These are phyloP conservation scores for Mactra quadrangularis DNA, from an alignment of 1,140 invertebrate genomes.

Conservation along the genomic window DNA sequence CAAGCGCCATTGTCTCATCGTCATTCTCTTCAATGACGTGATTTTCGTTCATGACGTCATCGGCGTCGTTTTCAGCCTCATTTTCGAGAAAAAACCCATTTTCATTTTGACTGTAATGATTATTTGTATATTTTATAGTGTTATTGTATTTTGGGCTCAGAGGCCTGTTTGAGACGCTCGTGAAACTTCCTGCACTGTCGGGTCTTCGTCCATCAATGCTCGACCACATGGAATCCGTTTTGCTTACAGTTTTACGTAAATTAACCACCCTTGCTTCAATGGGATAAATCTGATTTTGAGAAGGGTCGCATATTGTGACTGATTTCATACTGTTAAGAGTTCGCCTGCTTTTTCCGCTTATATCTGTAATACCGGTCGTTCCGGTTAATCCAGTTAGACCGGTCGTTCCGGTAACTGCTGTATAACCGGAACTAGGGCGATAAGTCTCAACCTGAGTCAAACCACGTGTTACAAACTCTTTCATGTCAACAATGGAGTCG, in stretches of 20 bases:
- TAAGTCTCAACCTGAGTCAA: conserved; percentile 34
- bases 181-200: conserved; percentile 30
- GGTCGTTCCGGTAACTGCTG: conserved; percentile 42
- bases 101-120: not conserved
- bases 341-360: not conserved
- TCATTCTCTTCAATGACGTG: too few species aligned
- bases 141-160: conserved; percentile 18
- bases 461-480: conserved; percentile 36
- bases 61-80: not conserved
- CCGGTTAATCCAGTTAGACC: conserved; percentile 35
- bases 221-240: not conserved
- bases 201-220: conserved; percentile 7
- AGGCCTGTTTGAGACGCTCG: conserved; percentile 37
- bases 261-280: conserved; percentile 35
- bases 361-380: conserved; percentile 23
- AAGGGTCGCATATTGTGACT: conserved; percentile 46
- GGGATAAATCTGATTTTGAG: conserved; percentile 38
- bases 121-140: too few species aligned
- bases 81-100: conserved; percentile 14
- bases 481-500: conserved; percentile 9
- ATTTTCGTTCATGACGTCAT: too few species aligned
- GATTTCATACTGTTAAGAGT: conserved; percentile 16
- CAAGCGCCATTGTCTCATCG: too few species aligned
- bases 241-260: not conserved
- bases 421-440: conserved; percentile 44